Evolutionary conservation across 2,113 vertebrate species (phyloP), one percentile per base, ranked within the genome.

Genomic region (Coptodon rendalli): DNA sequence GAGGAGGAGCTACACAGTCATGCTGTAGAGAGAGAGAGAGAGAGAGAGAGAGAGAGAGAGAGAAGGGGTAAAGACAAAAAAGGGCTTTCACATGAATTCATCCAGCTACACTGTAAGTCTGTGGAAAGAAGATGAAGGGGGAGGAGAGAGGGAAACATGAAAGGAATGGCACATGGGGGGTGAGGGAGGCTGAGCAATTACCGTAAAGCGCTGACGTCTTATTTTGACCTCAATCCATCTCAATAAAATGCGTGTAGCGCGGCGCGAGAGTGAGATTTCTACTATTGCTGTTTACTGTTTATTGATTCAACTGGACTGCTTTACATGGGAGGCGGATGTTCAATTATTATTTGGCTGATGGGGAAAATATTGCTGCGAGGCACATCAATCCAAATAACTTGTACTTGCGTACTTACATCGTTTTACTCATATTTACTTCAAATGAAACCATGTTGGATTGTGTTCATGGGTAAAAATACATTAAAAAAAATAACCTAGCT

Each of bases 1-100:
- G 94, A 93, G 92, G 91, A 93, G 94, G 94, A 90, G 93, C 95
- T 94, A 94, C 94, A 96, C 91, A 95, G 92, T 96, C 96, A 97
- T 97, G 96, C 96, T 97, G 96, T 95, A 94, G 93, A 93, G 68
- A 93, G 71, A 73, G 66, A 63, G 29, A 93, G 48, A 93, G 89
- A 91, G 86, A 91, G 93, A 93, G 73, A 93, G 38, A 68, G 61
- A 68, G 63, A 63, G 31, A 63, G 19, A 93, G 66, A 92, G 90
- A 91, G 88, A 91, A 94, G 87, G 95, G 91, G 93, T 92, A 95
- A 93, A 96, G 95, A 96, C 94, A 95, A 95, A 94, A 95, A 94
- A 92, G 92, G 94, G 94, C 91, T 92, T 96, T 95, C 92, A 96
- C 94, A 96, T 93, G 94, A 95, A 79, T 87, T 95, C 91, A 94